phyloP scores from a whole-genome alignment of 2,113 vertebrate genomes.

The Stercorarius parasiticus region DNA sequence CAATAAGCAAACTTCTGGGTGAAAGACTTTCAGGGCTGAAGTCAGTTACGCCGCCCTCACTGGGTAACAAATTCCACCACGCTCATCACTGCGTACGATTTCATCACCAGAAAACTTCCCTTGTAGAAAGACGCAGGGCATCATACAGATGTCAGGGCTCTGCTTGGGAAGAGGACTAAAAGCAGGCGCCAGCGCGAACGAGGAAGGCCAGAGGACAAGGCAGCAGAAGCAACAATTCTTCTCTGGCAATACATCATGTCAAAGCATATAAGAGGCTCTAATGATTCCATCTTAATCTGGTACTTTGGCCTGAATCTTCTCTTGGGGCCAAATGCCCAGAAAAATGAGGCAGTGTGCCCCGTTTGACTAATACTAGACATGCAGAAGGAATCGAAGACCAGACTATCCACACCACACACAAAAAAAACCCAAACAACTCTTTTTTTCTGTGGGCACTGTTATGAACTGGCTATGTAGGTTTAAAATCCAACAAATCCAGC shows the following conservation, averaged over 20 bases:
- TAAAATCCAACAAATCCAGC: neutral
- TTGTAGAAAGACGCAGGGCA: neutral
- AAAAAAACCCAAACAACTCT: neutral
- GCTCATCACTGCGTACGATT: neutral
- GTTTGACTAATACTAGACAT: neutral
- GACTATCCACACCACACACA: neutral
- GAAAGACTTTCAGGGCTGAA: neutral
- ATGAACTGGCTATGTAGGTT: neutral
- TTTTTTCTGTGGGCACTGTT: neutral
- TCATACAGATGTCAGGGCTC: neutral
- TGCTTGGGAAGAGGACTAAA: neutral
- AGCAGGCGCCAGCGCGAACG: fast-evolving
- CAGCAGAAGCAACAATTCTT: neutral
- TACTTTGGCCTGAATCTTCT: neutral
- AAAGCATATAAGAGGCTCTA: neutral
- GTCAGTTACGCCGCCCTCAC: neutral
- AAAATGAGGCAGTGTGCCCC: neutral
- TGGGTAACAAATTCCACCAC: neutral
- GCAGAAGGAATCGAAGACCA: neutral
- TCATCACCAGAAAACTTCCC: neutral
- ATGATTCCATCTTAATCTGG: neutral
- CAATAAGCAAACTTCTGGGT: neutral
- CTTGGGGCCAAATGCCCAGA: neutral
- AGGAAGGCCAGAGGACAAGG: neutral
- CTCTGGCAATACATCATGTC: neutral